Evolutionary conservation across 2,888 invertebrate species (phyloP), one percentile per base, ranked within the genome.

Genomic region (Atethmia centrago): DNA sequence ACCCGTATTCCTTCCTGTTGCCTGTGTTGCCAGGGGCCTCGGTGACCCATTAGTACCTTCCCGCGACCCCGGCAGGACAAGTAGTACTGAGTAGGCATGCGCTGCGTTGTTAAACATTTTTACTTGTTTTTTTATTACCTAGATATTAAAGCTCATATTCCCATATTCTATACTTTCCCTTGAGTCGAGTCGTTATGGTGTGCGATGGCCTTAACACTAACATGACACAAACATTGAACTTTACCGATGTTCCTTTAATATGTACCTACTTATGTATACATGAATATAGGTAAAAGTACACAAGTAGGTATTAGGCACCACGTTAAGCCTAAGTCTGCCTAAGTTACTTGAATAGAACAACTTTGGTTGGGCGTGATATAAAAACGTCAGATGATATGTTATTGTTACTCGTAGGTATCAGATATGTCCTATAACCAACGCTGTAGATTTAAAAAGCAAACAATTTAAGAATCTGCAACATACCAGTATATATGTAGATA

Each of bases 381-480:
- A 71, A 9, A 47, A 58, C 42, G 16, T 58, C 14, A 62, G 21
- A 36, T 25, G 67, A 77, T 81, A 81, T 76, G 71, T 71, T 19
- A 55, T 55, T 40, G 42, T n/a, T 58, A 36, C 36, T 36, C 36
- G 36, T 36, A 66, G 2, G 14, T 75, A 56, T 51, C 51, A 31
- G 68, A 79, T 79, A 79, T 69, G 61, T 64, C 16, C 31, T 65
- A 73, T 53, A 45, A 55, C 14, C 25, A 31, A 63, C 14, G 49
- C 19, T 59, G 64, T 59, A 14, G 61, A 67, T 51, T 58, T 64
- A 19, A 28, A 45, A 66, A 49, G 55, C 42, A 56, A 64, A 68
- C 25, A 28, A 55, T 49, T 66, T 53, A 28, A 55, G 47, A 36
- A 59, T 61, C 56, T 71, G 77, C 25, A 56, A 76, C n/a, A 25